phyloP scores from a whole-genome alignment of 2,797 vertebrate species.

The Xiphophorus birchmanni region DNA sequence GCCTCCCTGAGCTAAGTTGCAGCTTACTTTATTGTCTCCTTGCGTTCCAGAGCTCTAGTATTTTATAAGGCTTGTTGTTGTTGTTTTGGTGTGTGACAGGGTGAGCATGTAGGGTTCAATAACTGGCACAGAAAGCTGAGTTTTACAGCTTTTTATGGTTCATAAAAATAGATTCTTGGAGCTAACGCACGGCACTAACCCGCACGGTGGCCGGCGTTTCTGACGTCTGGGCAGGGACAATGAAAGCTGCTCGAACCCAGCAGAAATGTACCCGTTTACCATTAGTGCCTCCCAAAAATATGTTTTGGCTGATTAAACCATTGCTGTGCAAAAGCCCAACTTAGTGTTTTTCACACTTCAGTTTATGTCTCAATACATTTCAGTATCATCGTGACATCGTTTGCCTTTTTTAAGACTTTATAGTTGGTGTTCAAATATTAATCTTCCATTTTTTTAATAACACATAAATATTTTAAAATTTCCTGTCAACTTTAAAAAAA shows the following conservation, averaged over 20 bases:
- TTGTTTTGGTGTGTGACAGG: neutral
- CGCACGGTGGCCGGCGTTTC: slow-evolving; percentile 76
- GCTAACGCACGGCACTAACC: slow-evolving; percentile 52
- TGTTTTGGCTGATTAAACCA: slow-evolving; percentile 30
- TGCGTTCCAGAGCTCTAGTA: neutral
- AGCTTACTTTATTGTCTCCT: slow-evolving; percentile 8
- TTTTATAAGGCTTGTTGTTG: neutral
- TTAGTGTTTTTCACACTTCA: neutral
- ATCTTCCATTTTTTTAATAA: no score
- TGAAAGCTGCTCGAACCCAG: slow-evolving; percentile 67
- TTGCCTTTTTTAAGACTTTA: no score
- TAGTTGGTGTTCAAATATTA: no score
- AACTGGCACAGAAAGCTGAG: slow-evolving; percentile 16
- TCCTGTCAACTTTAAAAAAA: no score
- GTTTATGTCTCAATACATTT: neutral
- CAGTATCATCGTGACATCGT: neutral
- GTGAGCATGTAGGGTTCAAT: neutral
- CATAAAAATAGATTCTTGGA: slow-evolving; percentile 75
- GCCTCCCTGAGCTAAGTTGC: neutral
- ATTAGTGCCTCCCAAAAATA: neutral
- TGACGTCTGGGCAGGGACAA: slow-evolving; percentile 56
- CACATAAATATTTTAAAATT: no score
- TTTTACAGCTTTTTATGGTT: slow-evolving; percentile 77
- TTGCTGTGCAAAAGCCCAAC: slow-evolving; percentile 32
- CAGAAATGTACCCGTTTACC: neutral